Conservation (phyloP, 2,888 invertebrate species). For the Pardosa pseudoannulata region DNA sequence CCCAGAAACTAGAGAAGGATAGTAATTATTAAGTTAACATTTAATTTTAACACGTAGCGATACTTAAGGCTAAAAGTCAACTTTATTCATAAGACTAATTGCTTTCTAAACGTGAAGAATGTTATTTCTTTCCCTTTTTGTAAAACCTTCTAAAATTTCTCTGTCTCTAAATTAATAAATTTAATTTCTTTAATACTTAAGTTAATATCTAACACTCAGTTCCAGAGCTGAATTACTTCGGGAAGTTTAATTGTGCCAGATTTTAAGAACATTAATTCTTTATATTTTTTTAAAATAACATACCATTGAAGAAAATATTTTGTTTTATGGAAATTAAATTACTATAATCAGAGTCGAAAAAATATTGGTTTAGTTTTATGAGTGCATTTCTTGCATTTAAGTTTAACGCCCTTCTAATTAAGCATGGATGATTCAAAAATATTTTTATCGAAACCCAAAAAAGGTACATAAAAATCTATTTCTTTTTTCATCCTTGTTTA, state of each 20-base stretch:
- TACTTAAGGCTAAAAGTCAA: constrained; percentile 61
- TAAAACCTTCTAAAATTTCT: background rate
- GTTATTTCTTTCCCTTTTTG: constrained; percentile 3
- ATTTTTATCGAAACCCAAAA: background rate
- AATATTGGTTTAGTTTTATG: constrained; percentile 26
- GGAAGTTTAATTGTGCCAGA: too few relatives aligned
- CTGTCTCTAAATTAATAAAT: too few relatives aligned
- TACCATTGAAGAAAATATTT: constrained; percentile 52
- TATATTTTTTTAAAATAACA: too few relatives aligned
- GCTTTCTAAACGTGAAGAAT: constrained; percentile 54
- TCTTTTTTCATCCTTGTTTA: too few relatives aligned
- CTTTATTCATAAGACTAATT: constrained; percentile 60
- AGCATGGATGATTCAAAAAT: constrained; percentile 31
- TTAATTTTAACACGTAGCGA: too few relatives aligned
- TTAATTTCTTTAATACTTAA: too few relatives aligned
- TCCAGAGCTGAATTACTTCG: too few relatives aligned
- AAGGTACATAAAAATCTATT: too few relatives aligned
- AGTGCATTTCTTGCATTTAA: background rate
- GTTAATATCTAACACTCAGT: too few relatives aligned
- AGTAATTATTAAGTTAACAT: too few relatives aligned
- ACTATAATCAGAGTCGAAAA: constrained; percentile 33
- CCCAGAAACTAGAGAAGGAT: background rate
- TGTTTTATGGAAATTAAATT: constrained; percentile 66
- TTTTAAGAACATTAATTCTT: too few relatives aligned
- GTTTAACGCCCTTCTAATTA: constrained; percentile 27